phyloP scores from a whole-genome alignment of 2,888 invertebrate species.

The Conomelus anceps region DNA sequence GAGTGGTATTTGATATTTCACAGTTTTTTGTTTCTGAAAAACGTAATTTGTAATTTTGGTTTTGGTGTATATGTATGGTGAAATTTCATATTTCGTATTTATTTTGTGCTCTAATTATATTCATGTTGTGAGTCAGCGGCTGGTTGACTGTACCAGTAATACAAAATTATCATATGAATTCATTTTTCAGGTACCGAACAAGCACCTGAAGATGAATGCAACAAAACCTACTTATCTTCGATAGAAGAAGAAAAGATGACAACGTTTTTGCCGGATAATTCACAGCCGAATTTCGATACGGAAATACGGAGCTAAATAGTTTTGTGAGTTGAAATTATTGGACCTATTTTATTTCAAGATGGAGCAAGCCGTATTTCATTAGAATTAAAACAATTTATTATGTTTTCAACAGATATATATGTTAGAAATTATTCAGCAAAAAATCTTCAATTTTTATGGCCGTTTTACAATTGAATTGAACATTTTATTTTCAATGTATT shows the following conservation, averaged over 20 bases:
- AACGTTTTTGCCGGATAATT: not conserved
- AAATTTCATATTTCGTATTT: too few species aligned
- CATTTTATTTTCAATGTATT: too few species aligned
- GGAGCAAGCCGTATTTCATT: too few species aligned
- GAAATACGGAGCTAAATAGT: not conserved
- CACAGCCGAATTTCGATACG: not conserved
- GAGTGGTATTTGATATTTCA: too few species aligned
- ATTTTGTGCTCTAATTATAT: not conserved
- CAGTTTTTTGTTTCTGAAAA: too few species aligned
- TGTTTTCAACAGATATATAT: too few species aligned
- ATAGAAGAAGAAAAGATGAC: not conserved
- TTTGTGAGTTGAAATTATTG: not conserved
- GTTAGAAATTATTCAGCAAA: too few species aligned
- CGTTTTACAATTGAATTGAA: too few species aligned
- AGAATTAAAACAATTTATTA: too few species aligned
- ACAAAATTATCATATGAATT: not conserved
- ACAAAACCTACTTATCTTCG: not conserved
- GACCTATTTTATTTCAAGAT: not conserved
- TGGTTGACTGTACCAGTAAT: not conserved
- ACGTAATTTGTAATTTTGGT: too few species aligned
- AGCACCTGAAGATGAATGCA: not conserved
- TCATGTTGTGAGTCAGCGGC: not conserved
- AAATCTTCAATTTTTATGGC: too few species aligned
- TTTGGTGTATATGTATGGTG: too few species aligned
- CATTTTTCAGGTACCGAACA: slow-evolving; percentile 19